These are phyloP conservation scores for Meliscaeva auricollis DNA, from an alignment of 2,888 invertebrate species.

Conservation along the genomic window DNA sequence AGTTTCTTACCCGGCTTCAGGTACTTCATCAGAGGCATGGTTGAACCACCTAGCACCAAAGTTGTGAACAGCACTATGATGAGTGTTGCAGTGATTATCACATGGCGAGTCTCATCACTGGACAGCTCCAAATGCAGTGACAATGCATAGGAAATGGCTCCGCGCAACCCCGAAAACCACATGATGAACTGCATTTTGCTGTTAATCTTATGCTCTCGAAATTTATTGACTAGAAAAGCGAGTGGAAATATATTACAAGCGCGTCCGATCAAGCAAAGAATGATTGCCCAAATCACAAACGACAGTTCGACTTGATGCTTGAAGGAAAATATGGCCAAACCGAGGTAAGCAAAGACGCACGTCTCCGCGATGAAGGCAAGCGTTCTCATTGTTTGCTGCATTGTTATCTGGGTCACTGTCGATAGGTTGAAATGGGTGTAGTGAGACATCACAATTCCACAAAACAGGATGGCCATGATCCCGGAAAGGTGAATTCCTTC, in stretches of 20 bases:
- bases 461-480: conserved; percentile 99
- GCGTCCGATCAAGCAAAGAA: conserved; percentile 95
- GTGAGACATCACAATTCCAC: conserved; percentile 99
- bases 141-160: conserved; percentile 98
- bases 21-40: conserved; percentile 98
- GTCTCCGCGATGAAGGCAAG: conserved; percentile 99
- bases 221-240: conserved; percentile 96
- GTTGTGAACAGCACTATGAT: conserved; percentile 98
- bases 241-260: conserved; percentile 99
- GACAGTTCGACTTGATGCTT: conserved; percentile 96
- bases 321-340: conserved; percentile 90
- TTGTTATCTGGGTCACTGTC: conserved; percentile 99
- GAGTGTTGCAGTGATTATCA: conserved; percentile 98
- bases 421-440: conserved; percentile 99
- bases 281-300: conserved; percentile 96
- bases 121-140: conserved; percentile 97
- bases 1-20: conserved; percentile 86
- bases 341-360: conserved; percentile 99
- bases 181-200: conserved; percentile 99
- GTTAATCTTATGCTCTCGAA: conserved; percentile 98
- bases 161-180: conserved; percentile 99
- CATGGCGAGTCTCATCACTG: conserved; percentile 94
- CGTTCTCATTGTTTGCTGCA: conserved; percentile 98
- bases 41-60: conserved; percentile 97
- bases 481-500: conserved; percentile 98